Base-by-base conservation (phyloP, 2,113 vertebrate species). In the Promerops cafer region DNA sequence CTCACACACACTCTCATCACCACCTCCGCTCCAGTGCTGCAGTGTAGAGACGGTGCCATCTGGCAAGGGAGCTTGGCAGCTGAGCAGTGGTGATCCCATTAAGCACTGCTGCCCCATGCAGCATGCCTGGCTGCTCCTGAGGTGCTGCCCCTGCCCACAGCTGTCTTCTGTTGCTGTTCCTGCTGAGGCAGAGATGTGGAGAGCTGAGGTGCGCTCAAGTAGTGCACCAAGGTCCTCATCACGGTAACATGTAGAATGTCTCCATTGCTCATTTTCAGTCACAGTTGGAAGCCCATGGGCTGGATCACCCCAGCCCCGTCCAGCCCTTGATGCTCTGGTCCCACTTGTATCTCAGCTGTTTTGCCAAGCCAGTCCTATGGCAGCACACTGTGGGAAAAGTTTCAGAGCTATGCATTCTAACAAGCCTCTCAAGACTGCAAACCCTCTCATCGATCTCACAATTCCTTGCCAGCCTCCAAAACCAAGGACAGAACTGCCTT, bases 181-280 rank as follows among this genome's bases (percentile, higher is more conserved):
- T 33, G 19, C 39, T 40, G 61, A 93, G 57, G 52, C 19, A 82
- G 47, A 31, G 47, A 74, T 0, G 4, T 18, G 5, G 17, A 30
- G 14, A 28, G 16, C 59, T 78, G 56, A 59, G 33, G 26, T 47
- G 11, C 6, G 18, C 16, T n/a, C 37, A 63, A 40, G 39, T 2
- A 54, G 33, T 1, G 3, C 16, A 47, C 4, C 5, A 63, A 75
- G 24, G 30, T 42, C 44, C 37, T 76, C 9, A 2, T 3, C 66
- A 44, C 0, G 0, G 0, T 30, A 61, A 52, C 40, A 60, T 21
- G 37, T 37, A 63, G 24, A 85, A 14, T 0, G 2, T 31, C 33
- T 30, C 35, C 1, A 1, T 5, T 35, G 47, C 19, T 74, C 37
- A 11, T 35, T 77, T 79, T 70, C 2, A 10, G 71, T 28, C 8